A percentile compares a stretch with the other conserved stretches of the same genome.
These are phyloP conservation scores for Toxotes chatareus DNA, from an alignment of 2,113 vertebrate genomes.

Conservation along the genomic window DNA sequence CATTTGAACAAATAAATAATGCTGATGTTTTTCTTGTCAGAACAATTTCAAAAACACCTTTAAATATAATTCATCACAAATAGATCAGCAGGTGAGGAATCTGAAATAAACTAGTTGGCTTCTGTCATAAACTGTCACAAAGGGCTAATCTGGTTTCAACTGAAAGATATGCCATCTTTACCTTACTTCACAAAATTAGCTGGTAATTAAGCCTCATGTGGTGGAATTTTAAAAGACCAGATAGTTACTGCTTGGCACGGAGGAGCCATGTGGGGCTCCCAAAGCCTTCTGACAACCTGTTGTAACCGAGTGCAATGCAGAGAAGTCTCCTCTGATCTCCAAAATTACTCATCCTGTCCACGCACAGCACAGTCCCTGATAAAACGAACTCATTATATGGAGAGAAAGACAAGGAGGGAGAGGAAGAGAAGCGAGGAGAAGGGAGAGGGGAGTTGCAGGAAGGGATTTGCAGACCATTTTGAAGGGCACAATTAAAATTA, in stretches of 20 bases:
- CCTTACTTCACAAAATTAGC: slow-evolving; percentile 53
- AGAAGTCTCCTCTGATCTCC: slow-evolving; percentile 75
- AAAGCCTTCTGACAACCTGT: slow-evolving; percentile 75
- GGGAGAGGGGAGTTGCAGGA: background rate
- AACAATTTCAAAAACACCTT: background rate
- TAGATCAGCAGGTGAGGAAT: slow-evolving; percentile 12
- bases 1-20: background rate
- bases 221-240: slow-evolving; percentile 52
- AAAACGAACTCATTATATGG: slow-evolving; percentile 71
- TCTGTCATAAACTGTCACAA: slow-evolving; percentile 21
- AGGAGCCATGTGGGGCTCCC: slow-evolving; percentile 46
- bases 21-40: background rate
- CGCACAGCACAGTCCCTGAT: slow-evolving; percentile 65
- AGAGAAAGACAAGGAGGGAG: slow-evolving; percentile 58
- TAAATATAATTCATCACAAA: slow-evolving; percentile 16
- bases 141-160: slow-evolving; percentile 38
- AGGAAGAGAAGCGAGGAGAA: slow-evolving; percentile 43
- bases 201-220: slow-evolving; percentile 61
- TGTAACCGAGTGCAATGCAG: slow-evolving; percentile 77
- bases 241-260: slow-evolving; percentile 38
- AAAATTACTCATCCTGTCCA: slow-evolving; percentile 75
- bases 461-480: slow-evolving; percentile 48
- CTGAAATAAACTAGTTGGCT: slow-evolving; percentile 15
- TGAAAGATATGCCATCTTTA: slow-evolving; percentile 45
- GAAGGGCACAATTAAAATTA: slow-evolving; percentile 65